A percentile compares a stretch with the other conserved stretches of the same genome.
These are phyloP conservation scores for Chelonia mydas DNA, from an alignment of 2,797 vertebrate genomes.

Conservation along the genomic window DNA sequence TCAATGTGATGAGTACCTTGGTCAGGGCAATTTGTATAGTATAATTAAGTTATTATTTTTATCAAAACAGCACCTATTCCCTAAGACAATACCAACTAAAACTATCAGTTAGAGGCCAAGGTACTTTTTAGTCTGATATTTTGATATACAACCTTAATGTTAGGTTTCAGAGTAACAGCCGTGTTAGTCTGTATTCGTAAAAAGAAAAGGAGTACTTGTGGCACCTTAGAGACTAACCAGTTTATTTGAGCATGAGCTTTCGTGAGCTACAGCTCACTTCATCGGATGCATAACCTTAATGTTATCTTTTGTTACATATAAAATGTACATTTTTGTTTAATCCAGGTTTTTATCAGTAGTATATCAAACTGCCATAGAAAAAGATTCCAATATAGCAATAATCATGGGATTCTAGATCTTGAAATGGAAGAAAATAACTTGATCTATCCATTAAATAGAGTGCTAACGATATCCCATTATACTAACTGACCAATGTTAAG, in stretches of 20 bases:
- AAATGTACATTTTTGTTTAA: neutral
- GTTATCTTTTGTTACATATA: neutral
- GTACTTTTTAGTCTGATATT: neutral
- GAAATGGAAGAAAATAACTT: neutral
- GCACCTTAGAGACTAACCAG: too few species aligned
- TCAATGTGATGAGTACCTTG: neutral
- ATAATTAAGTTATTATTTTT: neutral
- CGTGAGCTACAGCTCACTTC: too few species aligned
- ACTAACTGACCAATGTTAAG: neutral
- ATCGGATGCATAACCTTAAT: too few species aligned
- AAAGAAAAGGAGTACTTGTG: too few species aligned
- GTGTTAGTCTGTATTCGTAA: too few species aligned
- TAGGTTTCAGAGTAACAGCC: too few species aligned
- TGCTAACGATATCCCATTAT: neutral
- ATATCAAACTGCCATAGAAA: neutral
- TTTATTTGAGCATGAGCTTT: too few species aligned
- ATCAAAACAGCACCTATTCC: neutral
- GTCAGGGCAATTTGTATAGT: neutral
- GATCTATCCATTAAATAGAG: neutral
- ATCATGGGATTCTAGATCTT: neutral
- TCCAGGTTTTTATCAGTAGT: neutral
- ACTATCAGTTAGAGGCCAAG: neutral
- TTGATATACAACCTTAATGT: neutral
- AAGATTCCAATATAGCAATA: neutral
- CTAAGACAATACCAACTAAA: neutral